Evolutionary conservation across 2,888 invertebrate genomes (phyloP), one percentile per base, ranked within the genome.

Genomic region (Aphidius colemani): DNA sequence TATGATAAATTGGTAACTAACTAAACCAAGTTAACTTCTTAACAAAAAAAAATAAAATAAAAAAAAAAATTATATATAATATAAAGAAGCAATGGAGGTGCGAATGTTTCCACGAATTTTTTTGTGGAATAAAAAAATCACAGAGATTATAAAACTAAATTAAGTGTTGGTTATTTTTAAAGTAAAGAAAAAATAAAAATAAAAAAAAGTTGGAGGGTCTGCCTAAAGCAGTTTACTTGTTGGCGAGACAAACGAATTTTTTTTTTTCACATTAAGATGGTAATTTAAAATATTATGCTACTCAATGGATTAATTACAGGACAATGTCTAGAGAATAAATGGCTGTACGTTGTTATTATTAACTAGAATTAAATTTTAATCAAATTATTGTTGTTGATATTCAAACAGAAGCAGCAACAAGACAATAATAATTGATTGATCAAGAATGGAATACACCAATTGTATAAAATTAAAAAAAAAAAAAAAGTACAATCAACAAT

Each of bases 211-310:
- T 13, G 9, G 10, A 53, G 53, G 43, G 55, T 44, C 13, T 18
- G 44, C 18, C 18, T 43, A 3, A 43, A 13, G 13, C 18, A 55
- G 18, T 44, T 6, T 44, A 18, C 18, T 43, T 44, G 18, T n/a
- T 41, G 11, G 10, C 10, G 11, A 55, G 44, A 56, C 56, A 45
- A 30, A 45, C 10, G 30, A 56, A 56, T 56, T 56, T 56, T 13
- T 30, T 30, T 5, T 30, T 30, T 30, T 30, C 3, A 30, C 30
- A 30, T 3, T 30, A 7, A 5, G 45, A 30, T 9, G 9, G 18
- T 56, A 56, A 56, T 56, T 45, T 56, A 18, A 56, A 56, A 56
- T 55, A 55, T 55, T 44, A 55, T 13, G 6, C 10, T 44, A 13
- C 55, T 18, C 18, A 18, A 8, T 7, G 44, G 10, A 56, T 56